Evolutionary conservation across 2,113 vertebrate genomes (phyloP).

Genomic region (Pelusios castaneus): DNA sequence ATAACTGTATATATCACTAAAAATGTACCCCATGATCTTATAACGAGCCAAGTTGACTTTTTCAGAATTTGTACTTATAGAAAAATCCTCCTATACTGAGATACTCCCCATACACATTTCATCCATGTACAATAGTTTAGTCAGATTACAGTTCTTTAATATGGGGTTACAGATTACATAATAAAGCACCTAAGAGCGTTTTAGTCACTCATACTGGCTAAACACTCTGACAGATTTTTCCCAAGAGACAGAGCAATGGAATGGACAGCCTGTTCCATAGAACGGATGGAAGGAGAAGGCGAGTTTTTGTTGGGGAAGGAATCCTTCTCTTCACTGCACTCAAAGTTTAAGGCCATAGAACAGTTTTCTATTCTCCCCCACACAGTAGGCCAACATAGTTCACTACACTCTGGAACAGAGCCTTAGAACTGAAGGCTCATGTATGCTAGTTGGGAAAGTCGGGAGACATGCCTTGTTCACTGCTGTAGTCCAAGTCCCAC

Average conservation of each 20-base stretch:
- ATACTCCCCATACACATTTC: neutral
- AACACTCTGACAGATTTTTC: neutral
- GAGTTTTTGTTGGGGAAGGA: neutral
- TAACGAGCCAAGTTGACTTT: neutral
- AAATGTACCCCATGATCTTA: neutral
- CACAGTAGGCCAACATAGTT: neutral
- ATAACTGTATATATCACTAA: neutral
- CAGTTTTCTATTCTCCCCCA: neutral
- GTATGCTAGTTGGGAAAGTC: rapidly evolving
- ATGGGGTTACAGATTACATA: neutral
- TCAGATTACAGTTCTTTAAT: neutral
- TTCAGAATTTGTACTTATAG: neutral
- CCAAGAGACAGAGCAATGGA: neutral
- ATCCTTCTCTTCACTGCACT: neutral
- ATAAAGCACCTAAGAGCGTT: neutral
- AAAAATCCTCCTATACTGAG: neutral
- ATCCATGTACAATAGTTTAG: neutral
- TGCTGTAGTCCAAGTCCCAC: neutral
- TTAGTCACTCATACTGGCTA: neutral
- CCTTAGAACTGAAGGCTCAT: neutral
- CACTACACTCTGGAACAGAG: neutral
- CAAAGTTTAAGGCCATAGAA: neutral
- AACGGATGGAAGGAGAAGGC: neutral
- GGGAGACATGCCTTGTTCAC: rapidly evolving
- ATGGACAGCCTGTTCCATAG: neutral